Conservation (phyloP, 2,797 vertebrate genomes). For the Myotis planiceps region DNA sequence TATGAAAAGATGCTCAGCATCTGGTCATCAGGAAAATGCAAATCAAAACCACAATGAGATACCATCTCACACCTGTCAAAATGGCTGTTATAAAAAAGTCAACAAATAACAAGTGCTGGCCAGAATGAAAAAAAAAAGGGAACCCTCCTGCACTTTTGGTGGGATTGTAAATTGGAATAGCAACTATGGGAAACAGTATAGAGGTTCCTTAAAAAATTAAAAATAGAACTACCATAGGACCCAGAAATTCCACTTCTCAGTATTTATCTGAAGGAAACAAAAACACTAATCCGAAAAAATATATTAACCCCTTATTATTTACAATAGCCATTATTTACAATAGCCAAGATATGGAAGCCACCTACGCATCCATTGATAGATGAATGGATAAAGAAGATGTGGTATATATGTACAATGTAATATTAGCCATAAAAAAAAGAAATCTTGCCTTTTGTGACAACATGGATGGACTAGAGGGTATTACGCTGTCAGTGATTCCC, state of each 20-base stretch:
- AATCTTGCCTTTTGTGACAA: background rate
- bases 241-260: background rate
- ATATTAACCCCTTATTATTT: background rate
- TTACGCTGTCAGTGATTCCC: background rate
- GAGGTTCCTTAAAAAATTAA: background rate
- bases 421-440: background rate
- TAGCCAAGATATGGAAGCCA: background rate
- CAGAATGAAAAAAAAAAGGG: background rate
- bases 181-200: background rate
- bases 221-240: background rate
- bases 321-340: background rate
- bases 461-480: background rate
- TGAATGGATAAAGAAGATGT: background rate
- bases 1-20: background rate
- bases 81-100: background rate
- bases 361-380: background rate
- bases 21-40: background rate
- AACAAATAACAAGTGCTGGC: background rate
- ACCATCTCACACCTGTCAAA: background rate
- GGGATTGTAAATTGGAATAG: background rate
- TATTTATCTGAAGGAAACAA: background rate
- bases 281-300: background rate
- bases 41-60: background rate
- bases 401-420: background rate
- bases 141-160: background rate